Evolutionary conservation across 2,113 vertebrate species (phyloP), one percentile per base, ranked within the genome.

Genomic region (Himantopus leucocephalus): DNA sequence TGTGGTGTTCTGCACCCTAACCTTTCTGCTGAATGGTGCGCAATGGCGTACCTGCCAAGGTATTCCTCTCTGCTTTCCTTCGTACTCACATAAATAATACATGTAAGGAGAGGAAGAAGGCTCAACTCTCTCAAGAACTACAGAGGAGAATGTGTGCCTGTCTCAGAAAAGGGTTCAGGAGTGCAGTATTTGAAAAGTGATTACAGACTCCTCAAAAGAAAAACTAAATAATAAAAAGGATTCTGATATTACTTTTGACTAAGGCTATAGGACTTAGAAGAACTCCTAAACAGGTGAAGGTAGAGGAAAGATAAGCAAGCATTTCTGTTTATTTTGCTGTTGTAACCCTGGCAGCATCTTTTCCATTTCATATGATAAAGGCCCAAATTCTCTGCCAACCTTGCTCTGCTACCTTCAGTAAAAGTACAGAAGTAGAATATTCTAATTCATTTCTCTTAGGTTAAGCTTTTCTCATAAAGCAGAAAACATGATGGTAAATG

Each of bases 141-240:
- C 72, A 86, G 37, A 83, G 37, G 30, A 66, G 45, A 78, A 94
- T 24, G 32, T 80, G 29, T 18, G 26, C 30, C 26, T 62, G 22
- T 47, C 75, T 93, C 75, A 78, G 53, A 68, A 88, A 93, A 45
- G 13, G 21, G 76, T 88, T 68, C 3, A 1, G 14, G 37, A 90
- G 29, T 60, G 24, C 6, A 56, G 11, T 35, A 43, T 71, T 88
- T 93, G 23, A 93, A 93, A 80, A 94, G 23, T 47, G 24, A 85
- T 80, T 93, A 67, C 39, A 88, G 90, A 67, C 2, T 55, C 8
- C 37, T 83, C 37, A 82, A 80, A 92, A 71, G 32, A 56, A 85
- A 84, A 94, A 93, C 73, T 6, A 77, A 90, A 85, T 53, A 85
- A 95, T 86, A 80, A 85, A 87, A 91, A 84, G 9, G 39, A 71